A percentile compares a stretch with the other conserved stretches of the same genome.
Conservation (phyloP, 2,113 vertebrate genomes). For the Onychostoma macrolepis region DNA sequence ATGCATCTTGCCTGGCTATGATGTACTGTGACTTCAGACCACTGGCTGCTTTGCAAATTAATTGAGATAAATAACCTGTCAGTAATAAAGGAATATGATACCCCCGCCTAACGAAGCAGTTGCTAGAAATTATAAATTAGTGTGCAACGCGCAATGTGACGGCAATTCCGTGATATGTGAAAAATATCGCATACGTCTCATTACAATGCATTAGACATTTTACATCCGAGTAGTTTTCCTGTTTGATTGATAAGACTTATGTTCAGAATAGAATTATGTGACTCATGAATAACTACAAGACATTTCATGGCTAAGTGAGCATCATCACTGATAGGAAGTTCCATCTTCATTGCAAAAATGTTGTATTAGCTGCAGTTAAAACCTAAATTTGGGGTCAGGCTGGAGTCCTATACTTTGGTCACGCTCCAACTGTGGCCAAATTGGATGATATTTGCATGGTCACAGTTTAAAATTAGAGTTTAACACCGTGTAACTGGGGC, state of each 20-base stretch:
- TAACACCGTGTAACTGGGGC: not conserved
- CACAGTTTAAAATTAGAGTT: conserved; percentile 55
- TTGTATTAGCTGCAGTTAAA: conserved; percentile 18
- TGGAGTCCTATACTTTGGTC: conserved; percentile 7
- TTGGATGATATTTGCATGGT: conserved; percentile 20
- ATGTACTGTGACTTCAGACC: conserved; percentile 17
- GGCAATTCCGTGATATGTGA: conserved; percentile 59
- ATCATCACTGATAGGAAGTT: conserved; percentile 1
- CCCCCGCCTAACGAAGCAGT: conserved; percentile 45
- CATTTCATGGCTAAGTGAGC: conserved; percentile 40
- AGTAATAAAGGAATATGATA: conserved; percentile 52
- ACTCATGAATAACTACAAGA: conserved; percentile 30
- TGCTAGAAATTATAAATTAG: conserved; percentile 49
- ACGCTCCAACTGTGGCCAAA: not conserved
- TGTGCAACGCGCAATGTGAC: conserved; percentile 8
- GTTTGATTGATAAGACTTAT: conserved; percentile 70
- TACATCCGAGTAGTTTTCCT: conserved; percentile 67
- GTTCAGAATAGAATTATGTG: conserved; percentile 13
- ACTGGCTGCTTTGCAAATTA: conserved; percentile 53
- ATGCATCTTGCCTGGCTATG: conserved; percentile 26
- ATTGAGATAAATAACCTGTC: conserved; percentile 60
- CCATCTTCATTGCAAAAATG: conserved; percentile 32
- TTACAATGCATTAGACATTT: conserved; percentile 74
- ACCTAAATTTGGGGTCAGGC: not conserved
- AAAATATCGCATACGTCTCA: conserved; percentile 67